Evolutionary conservation across 2,888 invertebrate genomes (phyloP).

Genomic region (Cheilosia impressa): DNA sequence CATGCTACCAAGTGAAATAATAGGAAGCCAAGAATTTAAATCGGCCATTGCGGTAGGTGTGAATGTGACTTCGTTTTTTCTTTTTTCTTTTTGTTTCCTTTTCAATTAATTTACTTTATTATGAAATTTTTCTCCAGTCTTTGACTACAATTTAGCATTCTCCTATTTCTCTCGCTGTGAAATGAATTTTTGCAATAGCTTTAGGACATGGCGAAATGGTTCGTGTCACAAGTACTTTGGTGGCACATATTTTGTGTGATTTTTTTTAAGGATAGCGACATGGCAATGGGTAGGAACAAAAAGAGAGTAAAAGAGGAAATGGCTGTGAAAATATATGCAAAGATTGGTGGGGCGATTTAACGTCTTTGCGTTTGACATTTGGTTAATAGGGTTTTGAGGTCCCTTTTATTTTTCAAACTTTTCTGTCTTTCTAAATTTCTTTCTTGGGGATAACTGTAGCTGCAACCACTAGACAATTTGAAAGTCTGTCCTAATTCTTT

Average conservation of each 20-base stretch:
- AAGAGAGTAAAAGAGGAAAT: too few relatives aligned
- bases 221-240: neutral
- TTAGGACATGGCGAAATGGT: slow-evolving; percentile 10
- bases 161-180: neutral
- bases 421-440: too few relatives aligned
- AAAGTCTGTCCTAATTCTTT: too few relatives aligned
- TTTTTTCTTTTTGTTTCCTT: slow-evolving; percentile 11
- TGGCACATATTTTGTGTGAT: neutral
- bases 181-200: slow-evolving; percentile 5
- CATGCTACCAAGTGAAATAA: slow-evolving; percentile 26
- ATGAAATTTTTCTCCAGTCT: slow-evolving; percentile 11
- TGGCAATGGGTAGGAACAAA: too few relatives aligned
- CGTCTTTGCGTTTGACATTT: too few relatives aligned
- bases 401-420: too few relatives aligned
- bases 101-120: slow-evolving; percentile 35
- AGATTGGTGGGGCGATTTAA: too few relatives aligned
- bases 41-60: slow-evolving; percentile 42
- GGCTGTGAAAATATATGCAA: too few relatives aligned
- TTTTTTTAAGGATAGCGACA: neutral
- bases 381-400: too few relatives aligned
- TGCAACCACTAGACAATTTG: too few relatives aligned
- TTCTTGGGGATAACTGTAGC: too few relatives aligned
- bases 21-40: slow-evolving; percentile 35
- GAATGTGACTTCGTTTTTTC: slow-evolving; percentile 20
- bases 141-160: neutral